Evolutionary conservation across 1,140 invertebrate genomes (phyloP).

Genomic region (Drosophila nasuta): DNA sequence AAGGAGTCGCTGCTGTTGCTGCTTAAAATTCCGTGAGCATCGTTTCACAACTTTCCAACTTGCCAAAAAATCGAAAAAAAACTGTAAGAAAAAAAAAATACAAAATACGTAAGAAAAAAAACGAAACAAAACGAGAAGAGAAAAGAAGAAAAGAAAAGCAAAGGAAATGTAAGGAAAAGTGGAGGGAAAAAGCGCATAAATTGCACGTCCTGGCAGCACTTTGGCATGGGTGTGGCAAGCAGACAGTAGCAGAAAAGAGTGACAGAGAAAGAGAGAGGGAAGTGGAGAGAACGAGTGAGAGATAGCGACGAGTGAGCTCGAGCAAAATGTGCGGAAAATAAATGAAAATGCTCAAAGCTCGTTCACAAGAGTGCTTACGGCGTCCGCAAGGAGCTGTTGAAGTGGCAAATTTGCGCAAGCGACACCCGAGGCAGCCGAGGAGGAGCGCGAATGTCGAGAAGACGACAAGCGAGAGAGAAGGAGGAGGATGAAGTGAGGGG

Average conservation of each 20-base stretch:
- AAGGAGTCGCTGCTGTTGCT: conserved; percentile 57
- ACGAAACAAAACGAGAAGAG: conserved; percentile 7
- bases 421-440: conserved; percentile 61
- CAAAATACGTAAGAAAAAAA: conserved; percentile 38
- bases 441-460: neutral
- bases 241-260: conserved; percentile 10
- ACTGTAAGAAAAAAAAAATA: conserved; percentile 28
- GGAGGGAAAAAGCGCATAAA: conserved; percentile 63
- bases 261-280: neutral
- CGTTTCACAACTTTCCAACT: conserved; percentile 85
- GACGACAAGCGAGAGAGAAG: neutral
- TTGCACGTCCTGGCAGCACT: conserved; percentile 48
- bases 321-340: conserved; percentile 80
- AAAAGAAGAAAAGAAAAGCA: conserved; percentile 16
- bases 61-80: conserved; percentile 75
- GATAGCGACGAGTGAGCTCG: conserved; percentile 40
- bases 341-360: conserved; percentile 84
- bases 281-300: conserved; percentile 6
- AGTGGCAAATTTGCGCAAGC: conserved; percentile 85
- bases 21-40: conserved; percentile 84
- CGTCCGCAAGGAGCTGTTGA: conserved; percentile 84
- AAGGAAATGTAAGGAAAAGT: conserved; percentile 28
- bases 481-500: conserved; percentile 19
- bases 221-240: conserved; percentile 43
- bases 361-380: conserved; percentile 84